phyloP scores from a whole-genome alignment of 2,888 invertebrate species.

The Disparrhopalites patrizii region DNA sequence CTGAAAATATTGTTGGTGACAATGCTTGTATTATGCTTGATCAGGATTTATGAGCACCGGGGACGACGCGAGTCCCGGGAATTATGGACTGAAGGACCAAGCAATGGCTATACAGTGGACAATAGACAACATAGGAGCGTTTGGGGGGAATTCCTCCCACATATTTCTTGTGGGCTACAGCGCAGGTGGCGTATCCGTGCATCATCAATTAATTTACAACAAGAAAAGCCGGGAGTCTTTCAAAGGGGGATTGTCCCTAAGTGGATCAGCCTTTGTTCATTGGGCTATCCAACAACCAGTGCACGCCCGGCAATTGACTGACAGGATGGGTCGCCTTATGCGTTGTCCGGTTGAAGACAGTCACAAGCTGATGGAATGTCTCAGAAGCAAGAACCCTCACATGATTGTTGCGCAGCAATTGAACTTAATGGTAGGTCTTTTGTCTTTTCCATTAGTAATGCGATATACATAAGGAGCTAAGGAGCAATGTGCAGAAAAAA shows the following conservation, averaged over 20 bases:
- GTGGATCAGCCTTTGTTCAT: slow-evolving; percentile 30
- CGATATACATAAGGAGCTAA: too few species aligned
- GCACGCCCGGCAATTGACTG: slow-evolving; percentile 25
- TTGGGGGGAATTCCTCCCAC: slow-evolving; percentile 1
- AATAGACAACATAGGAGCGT: too few species aligned
- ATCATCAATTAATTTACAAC: slow-evolving; percentile 34
- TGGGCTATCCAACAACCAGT: slow-evolving; percentile 32
- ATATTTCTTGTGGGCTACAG: not conserved
- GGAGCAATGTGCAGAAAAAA: too few species aligned
- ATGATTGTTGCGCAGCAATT: slow-evolving; percentile 34
- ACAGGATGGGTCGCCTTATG: slow-evolving; percentile 25
- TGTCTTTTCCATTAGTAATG: too few species aligned
- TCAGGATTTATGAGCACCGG: too few species aligned
- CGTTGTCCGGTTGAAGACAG: slow-evolving; percentile 29
- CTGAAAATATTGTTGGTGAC: too few species aligned
- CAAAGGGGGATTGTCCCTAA: slow-evolving; percentile 21
- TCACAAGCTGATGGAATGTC: slow-evolving; percentile 30
- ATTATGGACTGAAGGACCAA: too few species aligned
- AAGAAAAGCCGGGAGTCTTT: slow-evolving; percentile 18
- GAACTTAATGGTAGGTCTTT: slow-evolving; percentile 27
- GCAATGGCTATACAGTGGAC: too few species aligned
- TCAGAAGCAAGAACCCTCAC: slow-evolving; percentile 27
- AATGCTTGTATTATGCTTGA: too few species aligned
- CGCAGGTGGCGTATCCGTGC: slow-evolving; percentile 26
- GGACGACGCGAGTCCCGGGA: too few species aligned